Evolutionary conservation across 2,888 invertebrate species (phyloP).

Genomic region (Graphium colonna): DNA sequence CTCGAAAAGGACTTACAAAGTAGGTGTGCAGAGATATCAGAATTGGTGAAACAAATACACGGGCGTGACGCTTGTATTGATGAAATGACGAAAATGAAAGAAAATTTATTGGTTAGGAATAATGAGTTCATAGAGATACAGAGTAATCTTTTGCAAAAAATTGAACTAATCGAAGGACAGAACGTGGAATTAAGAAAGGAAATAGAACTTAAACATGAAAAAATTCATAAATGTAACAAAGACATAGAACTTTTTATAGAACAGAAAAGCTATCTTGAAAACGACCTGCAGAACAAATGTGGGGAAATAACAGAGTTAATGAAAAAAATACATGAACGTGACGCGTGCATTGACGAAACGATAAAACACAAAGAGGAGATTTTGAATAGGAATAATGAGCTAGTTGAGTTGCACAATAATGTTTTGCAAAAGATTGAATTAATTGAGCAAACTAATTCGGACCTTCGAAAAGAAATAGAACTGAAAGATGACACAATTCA

Average conservation of each 20-base stretch:
- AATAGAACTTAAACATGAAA: conserved; percentile 42
- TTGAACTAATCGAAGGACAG: conserved; percentile 54
- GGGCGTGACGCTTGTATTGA: conserved; percentile 34
- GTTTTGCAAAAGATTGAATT: conserved; percentile 55
- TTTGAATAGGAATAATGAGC: conserved; percentile 62
- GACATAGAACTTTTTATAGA: conserved; percentile 28
- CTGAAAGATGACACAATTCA: conserved; percentile 38
- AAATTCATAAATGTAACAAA: conserved; percentile 42
- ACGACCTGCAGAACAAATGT: conserved; percentile 20
- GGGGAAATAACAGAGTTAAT: conserved; percentile 39
- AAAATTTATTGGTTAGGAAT: conserved; percentile 62
- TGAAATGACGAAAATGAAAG: conserved; percentile 56
- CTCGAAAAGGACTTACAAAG: conserved; percentile 20
- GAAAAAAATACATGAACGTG: conserved; percentile 33
- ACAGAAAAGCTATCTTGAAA: conserved; percentile 22
- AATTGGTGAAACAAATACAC: conserved; percentile 37
- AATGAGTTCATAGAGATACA: conserved; percentile 66
- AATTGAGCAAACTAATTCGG: conserved; percentile 51
- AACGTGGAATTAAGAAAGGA: conserved; percentile 51
- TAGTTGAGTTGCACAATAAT: conserved; percentile 63
- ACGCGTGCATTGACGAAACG: conserved; percentile 34
- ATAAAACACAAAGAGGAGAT: conserved; percentile 67
- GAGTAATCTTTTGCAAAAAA: conserved; percentile 55
- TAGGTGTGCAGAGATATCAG: conserved; percentile 35
- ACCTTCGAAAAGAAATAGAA: conserved; percentile 51